Evolutionary conservation across 2,888 invertebrate genomes (phyloP), one percentile per base, ranked within the genome.

Genomic region (Drosophila paramelanica): DNA sequence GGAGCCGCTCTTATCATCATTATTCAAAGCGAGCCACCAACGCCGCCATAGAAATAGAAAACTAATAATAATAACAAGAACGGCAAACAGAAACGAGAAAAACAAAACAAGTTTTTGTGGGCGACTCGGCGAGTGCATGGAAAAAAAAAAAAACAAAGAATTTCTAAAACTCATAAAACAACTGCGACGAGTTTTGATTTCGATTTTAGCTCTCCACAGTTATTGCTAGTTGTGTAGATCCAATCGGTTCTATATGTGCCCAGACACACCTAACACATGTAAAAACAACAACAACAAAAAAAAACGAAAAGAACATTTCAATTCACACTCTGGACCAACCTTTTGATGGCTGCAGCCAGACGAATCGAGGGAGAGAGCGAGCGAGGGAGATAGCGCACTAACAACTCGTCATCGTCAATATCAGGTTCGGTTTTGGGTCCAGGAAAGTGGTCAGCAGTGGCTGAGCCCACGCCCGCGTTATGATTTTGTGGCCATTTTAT

Each of bases 401-500:
- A 67, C 81, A 82, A 81, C 85, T 85, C 85, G 82, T 89, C 72
- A 71, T 69, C 81, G 74, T 74, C 75, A 70, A 81, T 82, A 82
- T 88, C 89, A 84, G 84, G 82, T 89, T 85, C 71, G 75, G 67
- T 50, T 67, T 75, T 61, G 61, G 55, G 56, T 68, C 67, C 81
- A 73, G 51, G 66, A 58, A 62, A 71, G 68, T 58, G 61, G 70
- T 59, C 68, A 64, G 20, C 60, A 71, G 56, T 51, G 27, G 56
- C 59, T n/a, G 50, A 53, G 68, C 89, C 89, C 83, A 83, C 89
- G 83, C 89, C 84, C 78, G 83, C 87, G 85, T 87, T 89, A 87
- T 83, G 83, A 87, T 89, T 89, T 89, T 89, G 89, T 84, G 83
- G 88, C 89, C 88, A 89, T 83, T 83, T 83, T 83, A 83, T 83